A percentile compares a stretch with the other conserved stretches of the same genome.
phyloP scores from a whole-genome alignment of 30 jellyfish, hydroid and myxozoan species.

The Pseudorhiza aurosa region DNA sequence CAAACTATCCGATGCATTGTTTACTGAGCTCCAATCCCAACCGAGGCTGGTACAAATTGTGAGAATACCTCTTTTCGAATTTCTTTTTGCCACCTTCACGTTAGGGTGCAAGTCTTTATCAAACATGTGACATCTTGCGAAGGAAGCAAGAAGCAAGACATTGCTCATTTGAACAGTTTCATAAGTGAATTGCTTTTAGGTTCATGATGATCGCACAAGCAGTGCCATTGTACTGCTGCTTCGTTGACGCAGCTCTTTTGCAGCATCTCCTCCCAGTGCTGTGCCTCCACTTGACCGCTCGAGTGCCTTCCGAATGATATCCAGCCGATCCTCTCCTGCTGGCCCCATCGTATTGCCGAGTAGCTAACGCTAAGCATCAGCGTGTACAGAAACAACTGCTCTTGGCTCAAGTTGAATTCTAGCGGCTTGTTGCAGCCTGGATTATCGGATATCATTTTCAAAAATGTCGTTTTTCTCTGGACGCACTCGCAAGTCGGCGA shows the following conservation, averaged over 20 bases:
- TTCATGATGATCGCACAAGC: conserved; percentile 91
- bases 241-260: conserved; percentile 78
- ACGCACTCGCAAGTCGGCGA: conserved; percentile 96
- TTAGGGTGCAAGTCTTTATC: too few species aligned
- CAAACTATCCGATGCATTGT: too few species aligned
- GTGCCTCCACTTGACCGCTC: conserved; percentile 98
- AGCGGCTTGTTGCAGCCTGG: conserved; percentile 95
- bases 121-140: too few species aligned
- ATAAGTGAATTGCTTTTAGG: conserved; percentile 74
- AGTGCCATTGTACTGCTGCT: conserved; percentile 98
- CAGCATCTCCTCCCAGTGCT: conserved; percentile 97
- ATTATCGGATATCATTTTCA: conserved; percentile 80
- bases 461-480: conserved; percentile 91
- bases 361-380: conserved; percentile 95
- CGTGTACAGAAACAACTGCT: conserved; percentile 84
- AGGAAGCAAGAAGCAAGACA: too few species aligned
- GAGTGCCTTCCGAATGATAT: conserved; percentile 94
- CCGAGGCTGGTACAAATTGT: too few species aligned
- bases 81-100: too few species aligned
- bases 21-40: too few species aligned
- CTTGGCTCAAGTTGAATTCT: conserved; percentile 82
- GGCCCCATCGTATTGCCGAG: conserved; percentile 93
- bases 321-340: conserved; percentile 98
- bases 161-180: conserved; percentile 65
- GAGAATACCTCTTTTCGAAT: too few species aligned